Base-by-base conservation (phyloP, 1,140 invertebrate species). In the Chrysomallon squamiferum region DNA sequence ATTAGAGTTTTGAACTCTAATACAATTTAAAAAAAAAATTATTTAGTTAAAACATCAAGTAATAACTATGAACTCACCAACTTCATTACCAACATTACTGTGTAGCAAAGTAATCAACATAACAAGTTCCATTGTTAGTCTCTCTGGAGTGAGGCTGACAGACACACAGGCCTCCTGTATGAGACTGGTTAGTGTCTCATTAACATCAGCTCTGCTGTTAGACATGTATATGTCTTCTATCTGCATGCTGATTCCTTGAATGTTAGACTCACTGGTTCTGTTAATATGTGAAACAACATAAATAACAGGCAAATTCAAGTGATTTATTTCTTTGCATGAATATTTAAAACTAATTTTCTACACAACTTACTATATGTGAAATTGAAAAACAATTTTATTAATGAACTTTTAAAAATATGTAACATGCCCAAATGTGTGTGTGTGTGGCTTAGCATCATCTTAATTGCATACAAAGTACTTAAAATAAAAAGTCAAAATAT, bases 61-160 rank as follows among this genome's bases (percentile, higher is more conserved):
- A 63, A 32, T 62, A 18, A 18, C 20, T 25, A 33, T 32, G 22
- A 0, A 62, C 82, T 88, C 87, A 90, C 93, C 94, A 59, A 97
- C 89, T 90, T 97, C 95, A 22, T 89, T 90, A 20, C 93, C 96
- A 67, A 97, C 88, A 86, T 97, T 97, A 0, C 93, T 93, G 85
- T 97, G 95, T 7, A 97, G 83, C 62, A 95, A 89, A 0, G 93
- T 88, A 20, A 97, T 86, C 0, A 97, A 82, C 75, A 96, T 90
- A 56, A 92, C 89, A 78, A 96, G 91, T 78, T 97, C 95, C 50
- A 93, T 89, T 1, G 94, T 85, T 70, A 97, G 87, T 35, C 93
- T 84, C 75, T 95, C 93, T 1, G 95, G 92, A 27, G 91, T 90
- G 18, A 89, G 73, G 0, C 90, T 85, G 18, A 86, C 74, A 0